Evolutionary conservation across 2,888 invertebrate genomes (phyloP).

Genomic region (Tachystola acroxantha): DNA sequence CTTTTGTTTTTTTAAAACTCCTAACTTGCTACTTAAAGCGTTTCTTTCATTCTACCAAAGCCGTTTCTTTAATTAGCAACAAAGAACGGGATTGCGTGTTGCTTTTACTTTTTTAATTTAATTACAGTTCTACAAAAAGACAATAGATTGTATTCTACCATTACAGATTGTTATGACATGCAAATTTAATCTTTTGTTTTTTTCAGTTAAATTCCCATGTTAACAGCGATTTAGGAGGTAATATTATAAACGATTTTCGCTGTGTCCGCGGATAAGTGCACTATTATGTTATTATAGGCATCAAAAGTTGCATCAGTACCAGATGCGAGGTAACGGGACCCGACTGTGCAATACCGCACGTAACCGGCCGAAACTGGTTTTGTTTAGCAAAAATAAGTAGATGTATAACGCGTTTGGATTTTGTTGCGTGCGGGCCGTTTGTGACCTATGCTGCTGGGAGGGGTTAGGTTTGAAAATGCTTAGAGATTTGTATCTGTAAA

Average conservation of each 20-base stretch:
- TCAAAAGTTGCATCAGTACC: conserved; percentile 66
- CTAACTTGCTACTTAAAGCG: conserved; percentile 73
- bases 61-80: conserved; percentile 73
- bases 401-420: conserved; percentile 36
- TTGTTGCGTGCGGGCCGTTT: conserved; percentile 50
- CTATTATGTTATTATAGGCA: conserved; percentile 72
- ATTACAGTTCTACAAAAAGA: conserved; percentile 56
- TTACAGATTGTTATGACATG: conserved; percentile 51
- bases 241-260: conserved; percentile 25
- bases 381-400: conserved; percentile 53
- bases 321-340: conserved; percentile 62
- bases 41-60: conserved; percentile 63
- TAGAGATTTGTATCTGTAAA: no score
- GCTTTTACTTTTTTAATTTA: conserved; percentile 71
- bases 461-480: no score
- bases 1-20: conserved; percentile 58
- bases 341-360: conserved; percentile 56
- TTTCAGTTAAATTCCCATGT: conserved; percentile 16
- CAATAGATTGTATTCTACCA: conserved; percentile 63
- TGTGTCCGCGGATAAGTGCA: conserved; percentile 46
- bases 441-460: conserved; percentile 46
- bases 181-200: conserved; percentile 35
- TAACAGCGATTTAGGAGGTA: conserved; percentile 24
- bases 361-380: conserved; percentile 57
- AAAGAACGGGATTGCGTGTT: conserved; percentile 72